These are phyloP conservation scores for Hesperia comma DNA, from an alignment of 2,888 invertebrate genomes.

Conservation along the genomic window DNA sequence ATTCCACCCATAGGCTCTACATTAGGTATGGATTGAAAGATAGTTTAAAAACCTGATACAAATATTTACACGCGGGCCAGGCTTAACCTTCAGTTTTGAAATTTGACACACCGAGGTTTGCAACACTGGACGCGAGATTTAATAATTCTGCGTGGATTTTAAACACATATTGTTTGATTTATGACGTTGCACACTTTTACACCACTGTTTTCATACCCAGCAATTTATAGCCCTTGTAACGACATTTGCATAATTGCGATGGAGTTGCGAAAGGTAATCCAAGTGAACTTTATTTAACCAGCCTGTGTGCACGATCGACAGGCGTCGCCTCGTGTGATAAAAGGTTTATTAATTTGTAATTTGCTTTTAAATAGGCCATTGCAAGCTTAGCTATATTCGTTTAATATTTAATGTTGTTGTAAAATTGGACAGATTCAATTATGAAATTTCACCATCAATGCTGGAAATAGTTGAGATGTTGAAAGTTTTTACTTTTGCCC, in stretches of 20 bases:
- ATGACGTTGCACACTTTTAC: slow-evolving; percentile 22
- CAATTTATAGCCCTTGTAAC: slow-evolving; percentile 31
- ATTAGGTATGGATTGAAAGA: too few relatives aligned
- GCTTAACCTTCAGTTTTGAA: too few relatives aligned
- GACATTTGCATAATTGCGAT: slow-evolving; percentile 26
- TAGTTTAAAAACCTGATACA: too few relatives aligned
- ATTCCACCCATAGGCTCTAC: too few relatives aligned
- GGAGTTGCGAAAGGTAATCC: slow-evolving; percentile 23
- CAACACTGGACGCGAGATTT: too few relatives aligned
- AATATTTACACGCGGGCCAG: too few relatives aligned
- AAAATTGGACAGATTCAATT: background rate
- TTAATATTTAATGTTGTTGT: background rate
- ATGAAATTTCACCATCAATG: background rate
- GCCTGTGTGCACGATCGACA: slow-evolving; percentile 23
- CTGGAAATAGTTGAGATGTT: too few relatives aligned
- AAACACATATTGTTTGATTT: slow-evolving; percentile 30
- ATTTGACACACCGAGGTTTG: too few relatives aligned
- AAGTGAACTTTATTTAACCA: slow-evolving; percentile 30
- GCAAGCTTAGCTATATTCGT: slow-evolving; percentile 2
- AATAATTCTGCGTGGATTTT: slow-evolving; percentile 21
- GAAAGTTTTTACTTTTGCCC: too few relatives aligned
- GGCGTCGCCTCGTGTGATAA: slow-evolving; percentile 4
- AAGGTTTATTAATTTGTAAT: slow-evolving; percentile 24
- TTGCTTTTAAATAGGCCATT: background rate
- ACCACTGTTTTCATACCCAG: slow-evolving; percentile 19